These are phyloP conservation scores for Tamandua tetradactyla DNA, from an alignment of 2,797 vertebrate species.

Conservation along the genomic window DNA sequence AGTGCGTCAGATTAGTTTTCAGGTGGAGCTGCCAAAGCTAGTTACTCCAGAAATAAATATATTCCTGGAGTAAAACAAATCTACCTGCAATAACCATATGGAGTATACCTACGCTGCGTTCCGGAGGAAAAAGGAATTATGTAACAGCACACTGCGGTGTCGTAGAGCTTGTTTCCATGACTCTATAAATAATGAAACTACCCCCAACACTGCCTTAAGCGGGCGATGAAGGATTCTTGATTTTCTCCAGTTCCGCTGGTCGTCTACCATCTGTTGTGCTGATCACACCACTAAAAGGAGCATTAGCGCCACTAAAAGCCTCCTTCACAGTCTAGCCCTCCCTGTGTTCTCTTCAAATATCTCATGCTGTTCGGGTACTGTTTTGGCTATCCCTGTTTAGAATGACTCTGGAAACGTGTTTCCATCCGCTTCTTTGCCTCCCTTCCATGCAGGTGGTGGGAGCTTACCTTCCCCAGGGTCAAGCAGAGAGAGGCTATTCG, in stretches of 20 bases:
- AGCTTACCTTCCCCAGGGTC: background rate
- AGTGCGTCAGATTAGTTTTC: constrained; percentile 60
- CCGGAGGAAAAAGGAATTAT: constrained; percentile 42
- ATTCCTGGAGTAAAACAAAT: constrained; percentile 64
- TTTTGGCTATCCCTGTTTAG: background rate
- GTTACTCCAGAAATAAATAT: constrained; percentile 58
- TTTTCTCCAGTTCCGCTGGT: constrained; percentile 73
- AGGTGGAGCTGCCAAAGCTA: constrained; percentile 38
- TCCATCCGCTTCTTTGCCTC: background rate
- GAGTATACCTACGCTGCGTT: background rate
- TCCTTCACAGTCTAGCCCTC: constrained; percentile 34
- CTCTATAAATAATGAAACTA: constrained; percentile 67
- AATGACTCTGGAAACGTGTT: background rate
- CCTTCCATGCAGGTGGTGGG: background rate
- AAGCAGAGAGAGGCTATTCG: background rate
- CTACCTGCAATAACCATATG: constrained; percentile 66
- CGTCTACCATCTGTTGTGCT: constrained; percentile 72
- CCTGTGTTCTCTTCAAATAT: background rate
- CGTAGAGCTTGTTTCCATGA: constrained; percentile 59
- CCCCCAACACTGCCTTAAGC: constrained; percentile 28
- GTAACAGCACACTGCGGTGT: background rate
- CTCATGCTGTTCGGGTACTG: background rate
- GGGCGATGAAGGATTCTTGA: constrained; percentile 74
- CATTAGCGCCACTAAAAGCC: constrained; percentile 45
- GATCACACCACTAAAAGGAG: constrained; percentile 66